Evolutionary conservation across 2,797 vertebrate species (phyloP).

Genomic region (Sebastes elongatus): DNA sequence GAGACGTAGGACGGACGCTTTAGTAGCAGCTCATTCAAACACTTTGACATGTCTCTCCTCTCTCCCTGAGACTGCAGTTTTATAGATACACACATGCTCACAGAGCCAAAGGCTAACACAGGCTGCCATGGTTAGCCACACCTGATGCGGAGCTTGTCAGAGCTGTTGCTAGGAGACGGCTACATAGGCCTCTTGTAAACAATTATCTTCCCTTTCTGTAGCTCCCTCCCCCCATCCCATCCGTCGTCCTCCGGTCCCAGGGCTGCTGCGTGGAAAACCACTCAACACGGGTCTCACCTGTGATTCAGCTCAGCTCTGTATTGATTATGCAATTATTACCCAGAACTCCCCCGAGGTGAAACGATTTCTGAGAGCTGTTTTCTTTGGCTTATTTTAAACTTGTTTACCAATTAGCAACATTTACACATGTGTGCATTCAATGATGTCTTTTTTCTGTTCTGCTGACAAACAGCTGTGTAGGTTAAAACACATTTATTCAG

Average conservation of each 20-base stretch:
- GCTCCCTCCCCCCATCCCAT: conserved; percentile 43
- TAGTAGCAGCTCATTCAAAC: not conserved
- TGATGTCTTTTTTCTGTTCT: not conserved
- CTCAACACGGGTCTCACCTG: conserved; percentile 72
- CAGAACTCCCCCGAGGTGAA: conserved; percentile 30
- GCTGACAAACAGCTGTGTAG: not conserved
- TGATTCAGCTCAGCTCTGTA: conserved; percentile 65
- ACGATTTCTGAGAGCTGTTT: not conserved
- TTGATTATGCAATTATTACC: conserved; percentile 76
- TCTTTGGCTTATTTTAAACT: not conserved
- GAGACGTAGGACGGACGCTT: conserved; percentile 2
- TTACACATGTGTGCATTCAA: not conserved
- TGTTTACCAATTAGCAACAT: not conserved
- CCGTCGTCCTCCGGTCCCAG: conserved; percentile 60
- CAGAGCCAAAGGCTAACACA: conserved; percentile 71
- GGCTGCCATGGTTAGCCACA: conserved; percentile 78
- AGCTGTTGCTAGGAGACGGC: conserved; percentile 89
- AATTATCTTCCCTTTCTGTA: conserved; percentile 80
- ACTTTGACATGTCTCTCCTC: not conserved
- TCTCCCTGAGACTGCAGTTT: conserved; percentile 12
- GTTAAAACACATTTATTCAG: not conserved
- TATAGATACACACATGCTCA: conserved; percentile 17
- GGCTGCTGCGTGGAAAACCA: conserved; percentile 61
- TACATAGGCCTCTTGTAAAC: conserved; percentile 89
- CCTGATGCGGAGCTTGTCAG: conserved; percentile 84